Evolutionary conservation across 1,140 invertebrate genomes (phyloP), one percentile per base, ranked within the genome.

Genomic region (Ruditapes philippinarum): DNA sequence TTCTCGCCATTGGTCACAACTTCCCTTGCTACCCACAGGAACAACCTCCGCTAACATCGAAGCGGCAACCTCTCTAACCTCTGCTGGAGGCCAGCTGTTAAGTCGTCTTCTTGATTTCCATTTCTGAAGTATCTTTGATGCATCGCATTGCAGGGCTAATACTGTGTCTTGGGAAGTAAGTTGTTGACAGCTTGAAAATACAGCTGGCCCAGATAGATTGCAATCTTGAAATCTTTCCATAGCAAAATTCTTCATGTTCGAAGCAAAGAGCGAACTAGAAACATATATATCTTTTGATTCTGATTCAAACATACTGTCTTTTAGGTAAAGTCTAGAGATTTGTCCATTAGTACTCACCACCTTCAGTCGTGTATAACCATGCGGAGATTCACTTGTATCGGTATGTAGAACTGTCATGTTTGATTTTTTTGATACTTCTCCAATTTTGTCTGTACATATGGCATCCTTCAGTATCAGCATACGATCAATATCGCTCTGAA

Each of bases 401-500:
- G 45, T 17, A 17, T 49, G 45, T 11, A 49, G 1, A 76, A 17
- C 1, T 45, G 38, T 76, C 38, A 22, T 45, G 17, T 40, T 25
- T 14, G 14, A 4, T 45, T 12, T 9, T 3, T 36, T 2, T 19
- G 19, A 11, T 14, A 49, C 12, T 12, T 40, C 12, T 11, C 2
- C 17, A 2, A 28, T 28, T 1, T n/a, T 11, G 36, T 5, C n/a
- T 17, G 38, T 42, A 65, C 81, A 83, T 9, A 45, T 31, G 11
- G 65, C 31, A 68, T 68, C 42, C 36, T 45, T 65, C 4, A 45
- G 12, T 31, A 54, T 19, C 1, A 19, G 19, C 36, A 83, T 36
- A 2, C 60, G 38, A 70, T 83, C 81, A 11, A 68, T 68, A 25
- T 83, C 81, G 70, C 81, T 83, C 36, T 83, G 62, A 51, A 73